Base-by-base conservation (phyloP, 2,797 vertebrate genomes). In the Ambastaia sidthimunki region DNA sequence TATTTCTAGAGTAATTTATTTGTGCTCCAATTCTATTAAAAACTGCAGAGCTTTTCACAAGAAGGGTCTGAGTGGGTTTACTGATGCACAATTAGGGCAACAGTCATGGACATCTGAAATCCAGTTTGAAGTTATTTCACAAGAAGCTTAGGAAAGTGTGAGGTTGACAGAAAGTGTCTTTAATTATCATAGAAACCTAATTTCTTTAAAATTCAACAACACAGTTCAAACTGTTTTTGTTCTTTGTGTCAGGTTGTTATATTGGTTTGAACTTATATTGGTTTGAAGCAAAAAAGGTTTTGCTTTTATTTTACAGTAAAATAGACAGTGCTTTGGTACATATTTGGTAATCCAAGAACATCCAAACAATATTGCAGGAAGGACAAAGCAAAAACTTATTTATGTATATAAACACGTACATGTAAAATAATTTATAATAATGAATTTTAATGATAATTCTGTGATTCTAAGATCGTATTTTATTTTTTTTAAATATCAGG, bases 271-370 rank as follows among this genome's bases (percentile, higher is more conserved):
- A 34, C 19, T 60, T 47, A 59, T 16, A 7, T 12, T 15, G 1
- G 37, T 41, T 3, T 41, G 15, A 73, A 50, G 41, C 48, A 6
- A 19, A 63, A 71, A 48, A 47, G 71, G 28, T 16, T 34, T 2
- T 37, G 47, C 37, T 15, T 60, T 60, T 57, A 37, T 48, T 63
- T 13, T 25, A 68, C 54, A 72, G 57, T 34, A 60, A 69, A 59
- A 74, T 71, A 81, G 74, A 82, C 84, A 82, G 84, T 84, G 84
- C 88, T 92, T 93, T 90, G 89, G 88, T 90, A 89, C 87, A 91
- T 55, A 13, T 75, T 82, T 78, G 71, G 47, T 76, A 76, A 83
- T 70, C 4, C 52, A 31, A 31, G 31, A 31, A 31, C 31, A 23
- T 57, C 23, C 23, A 81, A 74, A 50, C 65, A 70, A 71, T 82